Base-by-base conservation (phyloP, 2,888 invertebrate species). In the Dione vanillae region DNA sequence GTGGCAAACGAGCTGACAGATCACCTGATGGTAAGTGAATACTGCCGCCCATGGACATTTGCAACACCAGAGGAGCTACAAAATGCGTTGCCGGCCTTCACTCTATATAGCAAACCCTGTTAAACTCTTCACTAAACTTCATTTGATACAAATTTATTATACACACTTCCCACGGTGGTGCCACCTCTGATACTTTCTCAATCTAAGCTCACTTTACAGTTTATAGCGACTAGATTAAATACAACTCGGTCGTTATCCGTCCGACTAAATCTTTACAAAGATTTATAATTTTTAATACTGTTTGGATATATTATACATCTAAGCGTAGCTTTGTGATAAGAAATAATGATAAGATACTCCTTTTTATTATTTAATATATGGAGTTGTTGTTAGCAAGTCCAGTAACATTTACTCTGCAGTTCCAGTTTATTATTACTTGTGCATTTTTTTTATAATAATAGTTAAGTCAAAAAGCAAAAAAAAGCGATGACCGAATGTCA, bases 211-310 rank as follows among this genome's bases (percentile, higher is more conserved):
- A 35, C 68, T 71, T 49, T 62, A 47, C 73, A 73, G 61, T 71
- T 73, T 68, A 73, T 71, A 73, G 73, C 59, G 67, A 49, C 56
- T 16, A 52, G 71, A 73, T 73, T 73, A 70, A 70, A 65, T 61
- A 70, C 65, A 71, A 67, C 37, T 61, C 43, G 47, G 67, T 65
- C 52, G 67, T 65, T 67, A 72, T 56, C 43, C 47, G 40, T 19
- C 47, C 56, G 35, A 71, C 68, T 71, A 68, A 73, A 71, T 71
- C 67, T 65, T 52, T 45, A 51, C 19, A 41, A 69, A 52, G 45
- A 62, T 65, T 65, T 70, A 54, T 70, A 52, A 59, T 41, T 51
- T 45, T 61, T 61, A 56, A 52, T 49, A 43, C 37, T 58, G 16
- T 27, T 8, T 41, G 27, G 7, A 19, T 41, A n/a, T n/a, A n/a